phyloP scores from a whole-genome alignment of 1,140 invertebrate genomes.

The Megalopta genalis region DNA sequence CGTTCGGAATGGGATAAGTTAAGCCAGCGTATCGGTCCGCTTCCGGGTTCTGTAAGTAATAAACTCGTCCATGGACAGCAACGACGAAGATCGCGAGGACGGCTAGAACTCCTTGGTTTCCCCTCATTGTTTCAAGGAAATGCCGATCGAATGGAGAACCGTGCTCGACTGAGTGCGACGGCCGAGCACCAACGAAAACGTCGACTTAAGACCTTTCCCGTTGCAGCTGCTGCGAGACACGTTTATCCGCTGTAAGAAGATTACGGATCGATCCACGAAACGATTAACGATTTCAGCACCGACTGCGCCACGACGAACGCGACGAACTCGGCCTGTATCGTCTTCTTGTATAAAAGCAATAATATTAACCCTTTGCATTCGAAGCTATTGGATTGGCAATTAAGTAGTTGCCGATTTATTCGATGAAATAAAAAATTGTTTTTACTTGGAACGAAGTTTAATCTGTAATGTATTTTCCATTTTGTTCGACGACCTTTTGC shows the following conservation, averaged over 20 bases:
- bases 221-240: slow-evolving; percentile 45
- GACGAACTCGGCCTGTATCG: too few species aligned
- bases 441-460: too few species aligned
- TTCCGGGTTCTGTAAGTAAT: slow-evolving; percentile 58
- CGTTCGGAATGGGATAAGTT: slow-evolving; percentile 44
- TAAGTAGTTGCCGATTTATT: too few species aligned
- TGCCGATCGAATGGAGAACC: background rate
- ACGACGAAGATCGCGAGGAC: slow-evolving; percentile 24
- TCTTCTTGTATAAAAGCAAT: too few species aligned
- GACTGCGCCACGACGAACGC: background rate
- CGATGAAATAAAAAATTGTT: too few species aligned
- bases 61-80: slow-evolving; percentile 50
- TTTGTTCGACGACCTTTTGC: too few species aligned
- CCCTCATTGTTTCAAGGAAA: slow-evolving; percentile 25
- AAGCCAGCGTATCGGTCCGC: slow-evolving; percentile 44
- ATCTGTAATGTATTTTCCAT: too few species aligned
- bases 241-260: slow-evolving; percentile 70
- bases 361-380: too few species aligned
- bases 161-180: slow-evolving; percentile 1
- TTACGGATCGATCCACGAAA: slow-evolving; percentile 53
- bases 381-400: too few species aligned
- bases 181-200: slow-evolving; percentile 26
- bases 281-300: slow-evolving; percentile 27
- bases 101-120: background rate
- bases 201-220: slow-evolving; percentile 32